Conservation (phyloP, 2,797 vertebrate species). For the Tiaroga cobitis region DNA sequence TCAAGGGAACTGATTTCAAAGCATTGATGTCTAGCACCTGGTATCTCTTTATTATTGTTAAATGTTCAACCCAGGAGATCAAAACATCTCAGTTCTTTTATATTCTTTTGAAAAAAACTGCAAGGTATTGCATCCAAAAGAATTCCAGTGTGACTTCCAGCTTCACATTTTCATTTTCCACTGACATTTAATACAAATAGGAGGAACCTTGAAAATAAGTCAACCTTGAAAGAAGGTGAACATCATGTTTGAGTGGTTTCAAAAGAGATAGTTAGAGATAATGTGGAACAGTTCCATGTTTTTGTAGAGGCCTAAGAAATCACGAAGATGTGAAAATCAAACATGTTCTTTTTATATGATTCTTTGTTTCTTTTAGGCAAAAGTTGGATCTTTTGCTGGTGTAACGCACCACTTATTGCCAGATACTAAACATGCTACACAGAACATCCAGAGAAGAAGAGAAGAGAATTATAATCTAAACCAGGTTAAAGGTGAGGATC, state of each 20-base stretch:
- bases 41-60: constrained; percentile 49
- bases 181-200: constrained; percentile 29
- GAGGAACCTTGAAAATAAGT: constrained; percentile 32
- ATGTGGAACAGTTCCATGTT: constrained; percentile 17
- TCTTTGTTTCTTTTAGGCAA: constrained; percentile 39
- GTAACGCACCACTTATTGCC: constrained; percentile 29
- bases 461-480: constrained; percentile 26
- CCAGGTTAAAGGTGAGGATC: constrained; percentile 48
- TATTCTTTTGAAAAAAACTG: constrained; percentile 42
- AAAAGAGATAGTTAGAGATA: constrained; percentile 25
- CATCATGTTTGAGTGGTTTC: constrained; percentile 27
- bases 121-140: constrained; percentile 32
- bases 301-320: constrained; percentile 1
- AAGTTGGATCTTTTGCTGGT: constrained; percentile 32
- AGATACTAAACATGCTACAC: constrained; percentile 66
- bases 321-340: constrained; percentile 16
- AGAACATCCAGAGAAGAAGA: constrained; percentile 64
- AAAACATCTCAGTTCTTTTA: constrained; percentile 37
- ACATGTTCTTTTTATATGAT: background rate
- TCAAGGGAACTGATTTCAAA: constrained; percentile 28
- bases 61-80: constrained; percentile 40
- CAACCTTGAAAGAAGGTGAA: background rate
- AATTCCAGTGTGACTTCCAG: constrained; percentile 26
- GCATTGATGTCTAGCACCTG: constrained; percentile 33
- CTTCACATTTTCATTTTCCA: constrained; percentile 14